Conservation (phyloP, 1,140 invertebrate genomes). For the Cyclina sinensis region DNA sequence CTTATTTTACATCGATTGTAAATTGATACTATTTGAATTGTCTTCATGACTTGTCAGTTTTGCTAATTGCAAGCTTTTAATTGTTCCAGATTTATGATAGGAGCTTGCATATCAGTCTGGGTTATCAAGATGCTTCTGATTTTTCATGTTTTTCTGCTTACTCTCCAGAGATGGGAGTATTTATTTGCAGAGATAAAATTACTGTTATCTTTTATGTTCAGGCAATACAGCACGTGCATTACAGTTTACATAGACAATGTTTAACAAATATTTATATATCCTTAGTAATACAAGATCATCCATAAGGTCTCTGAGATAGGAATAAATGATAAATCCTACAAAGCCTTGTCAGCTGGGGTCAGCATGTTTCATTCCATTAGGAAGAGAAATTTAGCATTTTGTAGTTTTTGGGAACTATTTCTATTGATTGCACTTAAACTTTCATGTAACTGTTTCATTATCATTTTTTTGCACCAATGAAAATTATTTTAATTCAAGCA, state of each 20-base stretch:
- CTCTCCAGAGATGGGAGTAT: constrained; percentile 1
- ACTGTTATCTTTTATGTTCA: constrained; percentile 38
- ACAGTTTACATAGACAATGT: constrained; percentile 37
- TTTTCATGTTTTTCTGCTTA: neutral
- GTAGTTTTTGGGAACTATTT: too few relatives aligned
- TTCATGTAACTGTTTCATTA: too few relatives aligned
- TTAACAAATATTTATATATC: constrained; percentile 57
- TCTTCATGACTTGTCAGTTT: constrained; percentile 8
- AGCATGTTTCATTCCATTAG: too few relatives aligned
- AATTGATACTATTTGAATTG: neutral
- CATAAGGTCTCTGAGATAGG: neutral
- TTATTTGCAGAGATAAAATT: constrained; percentile 55
- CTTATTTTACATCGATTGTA: neutral
- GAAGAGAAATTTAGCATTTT: too few relatives aligned
- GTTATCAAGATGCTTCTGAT: constrained; percentile 42
- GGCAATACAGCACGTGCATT: constrained; percentile 2
- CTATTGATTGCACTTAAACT: too few relatives aligned
- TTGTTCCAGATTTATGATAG: constrained; percentile 53
- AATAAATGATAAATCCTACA: neutral
- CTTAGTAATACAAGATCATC: constrained; percentile 38
- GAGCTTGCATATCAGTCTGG: neutral
- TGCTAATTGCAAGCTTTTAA: constrained; percentile 60
- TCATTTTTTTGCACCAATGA: too few relatives aligned
- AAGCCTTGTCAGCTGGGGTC: neutral
- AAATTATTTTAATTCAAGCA: too few relatives aligned